Conservation (phyloP, 2,113 vertebrate genomes). For the Poeciliopsis occidentalis region DNA sequence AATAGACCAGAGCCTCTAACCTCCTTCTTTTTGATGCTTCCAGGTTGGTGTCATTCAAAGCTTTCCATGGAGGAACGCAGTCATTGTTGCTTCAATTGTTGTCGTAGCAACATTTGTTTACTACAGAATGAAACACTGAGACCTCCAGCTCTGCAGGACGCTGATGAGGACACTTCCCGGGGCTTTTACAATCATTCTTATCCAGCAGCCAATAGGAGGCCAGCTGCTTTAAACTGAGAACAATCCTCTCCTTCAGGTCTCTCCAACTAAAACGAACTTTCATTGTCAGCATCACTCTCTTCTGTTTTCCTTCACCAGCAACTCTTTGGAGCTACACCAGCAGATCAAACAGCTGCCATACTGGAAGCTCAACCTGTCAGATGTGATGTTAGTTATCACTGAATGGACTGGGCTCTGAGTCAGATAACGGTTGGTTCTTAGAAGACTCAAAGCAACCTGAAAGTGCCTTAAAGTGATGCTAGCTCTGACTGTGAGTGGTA, state of each 20-base stretch:
- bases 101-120: constrained; percentile 69
- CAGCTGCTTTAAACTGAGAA: background rate
- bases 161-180: background rate
- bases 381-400: background rate
- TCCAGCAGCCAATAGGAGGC: background rate
- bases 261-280: background rate
- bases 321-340: background rate
- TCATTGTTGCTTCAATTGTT: constrained; percentile 69
- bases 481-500: too few species aligned
- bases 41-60: constrained; percentile 71
- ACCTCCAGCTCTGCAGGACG: background rate
- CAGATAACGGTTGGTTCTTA: background rate
- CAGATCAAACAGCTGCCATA: too few species aligned
- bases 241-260: background rate
- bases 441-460: too few species aligned
- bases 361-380: background rate
- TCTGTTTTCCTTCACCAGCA: background rate
- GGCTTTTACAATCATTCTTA: constrained; percentile 18
- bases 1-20: background rate
- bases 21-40: background rate
- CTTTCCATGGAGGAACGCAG: constrained; percentile 72
- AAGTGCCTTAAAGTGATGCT: too few species aligned
- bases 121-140: constrained; percentile 73
- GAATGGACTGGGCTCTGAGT: background rate
- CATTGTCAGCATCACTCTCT: background rate